Evolutionary conservation across 2,797 vertebrate species (phyloP).

Genomic region (Tragopan temminckii): DNA sequence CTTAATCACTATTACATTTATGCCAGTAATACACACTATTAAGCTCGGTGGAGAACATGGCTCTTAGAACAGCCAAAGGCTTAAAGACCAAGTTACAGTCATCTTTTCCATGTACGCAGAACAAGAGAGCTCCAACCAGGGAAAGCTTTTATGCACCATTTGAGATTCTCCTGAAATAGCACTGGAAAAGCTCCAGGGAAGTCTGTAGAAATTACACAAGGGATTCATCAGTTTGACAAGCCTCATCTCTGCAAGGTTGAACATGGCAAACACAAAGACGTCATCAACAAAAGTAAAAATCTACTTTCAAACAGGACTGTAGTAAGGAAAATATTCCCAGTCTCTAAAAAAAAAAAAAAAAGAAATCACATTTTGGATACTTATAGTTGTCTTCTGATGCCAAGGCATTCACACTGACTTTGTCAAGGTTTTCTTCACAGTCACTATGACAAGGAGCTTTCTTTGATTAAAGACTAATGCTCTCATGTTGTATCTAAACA

Average conservation of each 20-base stretch:
- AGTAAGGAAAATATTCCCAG: neutral
- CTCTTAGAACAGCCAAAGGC: neutral
- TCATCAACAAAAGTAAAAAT: neutral
- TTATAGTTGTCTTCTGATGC: neutral
- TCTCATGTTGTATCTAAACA: neutral
- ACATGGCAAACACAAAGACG: neutral
- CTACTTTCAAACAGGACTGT: neutral
- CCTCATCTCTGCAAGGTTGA: neutral
- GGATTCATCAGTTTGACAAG: conserved; percentile 33
- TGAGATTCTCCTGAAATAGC: conserved; percentile 29
- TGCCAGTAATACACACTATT: neutral
- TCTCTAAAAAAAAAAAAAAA: neutral
- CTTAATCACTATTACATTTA: neutral
- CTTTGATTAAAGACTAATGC: neutral
- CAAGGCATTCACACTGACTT: neutral
- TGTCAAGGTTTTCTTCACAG: neutral
- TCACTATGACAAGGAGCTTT: neutral
- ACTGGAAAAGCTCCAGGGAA: conserved; percentile 31
- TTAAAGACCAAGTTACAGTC: conserved; percentile 22
- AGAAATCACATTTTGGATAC: neutral
- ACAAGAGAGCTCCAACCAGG: neutral
- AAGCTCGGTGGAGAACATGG: neutral
- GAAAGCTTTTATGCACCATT: neutral
- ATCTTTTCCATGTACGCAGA: neutral
- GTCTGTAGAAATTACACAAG: neutral